Evolutionary conservation across 2,888 invertebrate genomes (phyloP).

Genomic region (Agrenia bidenticulata): DNA sequence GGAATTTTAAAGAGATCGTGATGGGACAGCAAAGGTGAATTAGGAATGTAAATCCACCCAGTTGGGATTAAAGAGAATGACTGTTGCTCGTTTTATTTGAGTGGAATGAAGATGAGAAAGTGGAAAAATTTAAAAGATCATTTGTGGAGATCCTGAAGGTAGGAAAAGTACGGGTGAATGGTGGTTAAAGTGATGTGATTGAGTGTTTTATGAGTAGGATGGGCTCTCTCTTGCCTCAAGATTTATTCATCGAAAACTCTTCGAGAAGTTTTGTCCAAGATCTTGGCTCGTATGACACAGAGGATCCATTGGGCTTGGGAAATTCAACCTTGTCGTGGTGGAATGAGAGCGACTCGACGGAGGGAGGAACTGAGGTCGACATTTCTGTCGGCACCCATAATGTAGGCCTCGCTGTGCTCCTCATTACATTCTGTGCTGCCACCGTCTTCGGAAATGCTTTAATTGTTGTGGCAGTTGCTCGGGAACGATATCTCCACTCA

Average conservation of each 20-base stretch:
- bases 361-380: slow-evolving; percentile 11
- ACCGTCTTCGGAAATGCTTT: slow-evolving; percentile 94
- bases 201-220: slow-evolving; percentile 23
- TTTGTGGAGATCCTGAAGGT: background rate
- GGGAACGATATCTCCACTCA: slow-evolving; percentile 91
- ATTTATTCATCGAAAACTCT: slow-evolving; percentile 2
- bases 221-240: slow-evolving; percentile 10
- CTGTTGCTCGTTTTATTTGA: background rate
- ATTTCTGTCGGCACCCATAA: slow-evolving; percentile 26
- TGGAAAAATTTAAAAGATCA: background rate
- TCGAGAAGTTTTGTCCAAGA: background rate
- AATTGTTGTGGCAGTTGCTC: slow-evolving; percentile 88
- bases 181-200: slow-evolving; percentile 16
- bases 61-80: background rate
- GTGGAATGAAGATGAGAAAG: slow-evolving; percentile 12
- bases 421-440: slow-evolving; percentile 83
- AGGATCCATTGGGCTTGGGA: background rate
- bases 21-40: background rate
- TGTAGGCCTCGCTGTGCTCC: slow-evolving; percentile 57
- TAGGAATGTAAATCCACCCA: background rate
- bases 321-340: slow-evolving; percentile 18
- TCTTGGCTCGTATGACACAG: background rate
- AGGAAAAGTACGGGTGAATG: slow-evolving; percentile 2
- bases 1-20: background rate
- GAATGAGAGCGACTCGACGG: slow-evolving; percentile 21